A percentile compares a stretch with the other conserved stretches of the same genome.
These are phyloP conservation scores for Chloromyia formosa DNA, from an alignment of 2,888 invertebrate genomes.

Conservation along the genomic window DNA sequence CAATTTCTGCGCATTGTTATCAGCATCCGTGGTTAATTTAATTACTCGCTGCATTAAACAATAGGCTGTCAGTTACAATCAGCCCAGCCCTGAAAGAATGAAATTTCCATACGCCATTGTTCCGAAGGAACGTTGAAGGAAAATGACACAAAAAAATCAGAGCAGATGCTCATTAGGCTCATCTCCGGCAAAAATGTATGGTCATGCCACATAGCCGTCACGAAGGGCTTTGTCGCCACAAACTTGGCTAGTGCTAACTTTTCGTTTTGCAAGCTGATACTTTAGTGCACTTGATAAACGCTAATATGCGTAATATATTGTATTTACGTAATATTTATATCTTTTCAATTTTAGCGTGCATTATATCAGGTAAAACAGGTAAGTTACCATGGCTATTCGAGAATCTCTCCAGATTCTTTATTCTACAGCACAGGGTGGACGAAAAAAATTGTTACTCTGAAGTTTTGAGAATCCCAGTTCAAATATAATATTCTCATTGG, in stretches of 20 bases:
- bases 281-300: neutral
- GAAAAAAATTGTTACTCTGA: too few relatives aligned
- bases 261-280: neutral
- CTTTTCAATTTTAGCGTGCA: neutral
- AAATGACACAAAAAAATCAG: neutral
- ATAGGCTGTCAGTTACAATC: slow-evolving; percentile 49
- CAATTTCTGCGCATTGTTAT: slow-evolving; percentile 39
- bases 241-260: slow-evolving; percentile 14
- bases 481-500: too few relatives aligned
- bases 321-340: neutral
- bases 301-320: too few relatives aligned
- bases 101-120: slow-evolving; percentile 45
- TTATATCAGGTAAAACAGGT: too few relatives aligned
- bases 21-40: slow-evolving; percentile 48
- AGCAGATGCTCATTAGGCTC: slow-evolving; percentile 46
- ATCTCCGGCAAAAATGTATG: slow-evolving; percentile 25
- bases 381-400: too few relatives aligned
- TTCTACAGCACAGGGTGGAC: too few relatives aligned
- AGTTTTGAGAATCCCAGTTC: too few relatives aligned
- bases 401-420: too few relatives aligned
- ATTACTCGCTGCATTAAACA: slow-evolving; percentile 49
- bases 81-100: slow-evolving; percentile 42
- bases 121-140: slow-evolving; percentile 31
- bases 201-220: neutral
- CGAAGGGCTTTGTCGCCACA: too few relatives aligned